Conservation (phyloP, 2,797 vertebrate genomes). For the Urophycis tenuis region DNA sequence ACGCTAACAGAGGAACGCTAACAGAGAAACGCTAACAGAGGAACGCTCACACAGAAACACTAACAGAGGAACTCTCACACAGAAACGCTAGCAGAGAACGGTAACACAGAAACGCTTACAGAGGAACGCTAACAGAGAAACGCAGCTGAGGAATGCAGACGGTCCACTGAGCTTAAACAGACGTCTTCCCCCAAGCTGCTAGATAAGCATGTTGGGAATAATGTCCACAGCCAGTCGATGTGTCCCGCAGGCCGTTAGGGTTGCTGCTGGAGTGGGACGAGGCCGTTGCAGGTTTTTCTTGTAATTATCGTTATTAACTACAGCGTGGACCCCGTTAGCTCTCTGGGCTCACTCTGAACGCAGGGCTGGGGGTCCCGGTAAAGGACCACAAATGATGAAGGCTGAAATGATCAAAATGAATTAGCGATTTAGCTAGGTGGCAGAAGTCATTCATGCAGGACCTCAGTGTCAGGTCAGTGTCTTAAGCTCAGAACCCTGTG, state of each 20-base stretch:
- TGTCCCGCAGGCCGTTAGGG: no score
- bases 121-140: not conserved
- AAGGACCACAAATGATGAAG: no score
- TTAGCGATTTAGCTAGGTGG: not conserved
- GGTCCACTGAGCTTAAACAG: not conserved
- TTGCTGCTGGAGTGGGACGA: not conserved
- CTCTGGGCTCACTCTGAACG: not conserved
- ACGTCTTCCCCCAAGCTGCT: not conserved
- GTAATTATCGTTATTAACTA: not conserved
- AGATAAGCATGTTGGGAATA: not conserved
- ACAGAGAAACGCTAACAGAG: not conserved
- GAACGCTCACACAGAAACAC: not conserved
- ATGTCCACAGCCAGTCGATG: no score
- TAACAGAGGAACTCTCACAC: no score
- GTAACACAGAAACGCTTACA: not conserved
- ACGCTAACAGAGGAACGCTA: not conserved
- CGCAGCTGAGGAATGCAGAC: no score
- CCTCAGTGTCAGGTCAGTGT: not conserved
- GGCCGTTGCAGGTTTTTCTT: not conserved
- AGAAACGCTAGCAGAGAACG: not conserved
- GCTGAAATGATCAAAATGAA: not conserved
- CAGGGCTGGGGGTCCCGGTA: no score
- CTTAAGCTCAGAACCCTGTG: not conserved
- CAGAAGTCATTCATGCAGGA: not conserved
- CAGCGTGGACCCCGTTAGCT: not conserved